phyloP scores from a whole-genome alignment of 2,113 vertebrate genomes.

The Cepphus grylle region DNA sequence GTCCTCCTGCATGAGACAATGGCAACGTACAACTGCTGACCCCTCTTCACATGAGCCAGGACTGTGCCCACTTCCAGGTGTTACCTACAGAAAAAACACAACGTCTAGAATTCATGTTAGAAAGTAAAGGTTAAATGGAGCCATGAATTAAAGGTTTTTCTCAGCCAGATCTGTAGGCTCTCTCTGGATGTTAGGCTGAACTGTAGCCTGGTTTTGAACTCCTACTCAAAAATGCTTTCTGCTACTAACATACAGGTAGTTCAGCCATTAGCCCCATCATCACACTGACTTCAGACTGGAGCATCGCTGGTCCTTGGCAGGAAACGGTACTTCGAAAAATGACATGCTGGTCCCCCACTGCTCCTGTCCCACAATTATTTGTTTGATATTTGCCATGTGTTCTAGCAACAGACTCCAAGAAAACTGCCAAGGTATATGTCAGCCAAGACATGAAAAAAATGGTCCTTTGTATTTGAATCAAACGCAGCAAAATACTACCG shows the following conservation, averaged over 20 bases:
- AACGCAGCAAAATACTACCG: not conserved
- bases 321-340: not conserved
- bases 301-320: not conserved
- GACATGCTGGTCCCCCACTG: not conserved
- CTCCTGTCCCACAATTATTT: not conserved
- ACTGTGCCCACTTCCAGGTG: not conserved
- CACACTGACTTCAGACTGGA: not conserved
- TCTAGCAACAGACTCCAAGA: not conserved
- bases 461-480: not conserved
- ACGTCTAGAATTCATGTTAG: not conserved
- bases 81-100: not conserved
- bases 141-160: not conserved
- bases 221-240: not conserved
- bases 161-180: not conserved
- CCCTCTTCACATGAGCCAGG: not conserved
- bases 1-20: not conserved
- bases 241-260: not conserved
- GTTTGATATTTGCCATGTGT: not conserved
- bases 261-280: not conserved
- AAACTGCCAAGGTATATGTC: not conserved
- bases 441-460: not conserved
- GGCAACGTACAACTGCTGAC: not conserved
- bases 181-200: not conserved
- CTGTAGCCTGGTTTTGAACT: not conserved
- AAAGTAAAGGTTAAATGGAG: not conserved